These are phyloP conservation scores for Drosophila ficusphila DNA, from an alignment of 1,140 invertebrate species.

Conservation along the genomic window DNA sequence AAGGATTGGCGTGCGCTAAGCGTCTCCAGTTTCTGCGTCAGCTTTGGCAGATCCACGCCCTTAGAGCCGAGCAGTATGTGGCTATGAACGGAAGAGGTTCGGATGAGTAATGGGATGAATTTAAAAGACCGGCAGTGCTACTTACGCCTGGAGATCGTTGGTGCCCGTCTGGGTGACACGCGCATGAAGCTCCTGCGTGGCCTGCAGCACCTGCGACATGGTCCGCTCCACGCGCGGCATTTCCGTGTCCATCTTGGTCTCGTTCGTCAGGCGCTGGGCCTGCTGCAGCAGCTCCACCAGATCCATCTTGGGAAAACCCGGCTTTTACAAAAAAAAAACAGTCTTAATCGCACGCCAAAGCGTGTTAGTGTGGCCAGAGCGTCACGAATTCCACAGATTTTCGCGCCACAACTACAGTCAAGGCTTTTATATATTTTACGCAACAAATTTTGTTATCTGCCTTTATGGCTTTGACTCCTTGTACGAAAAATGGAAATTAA, in stretches of 20 bases:
- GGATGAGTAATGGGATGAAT: background rate
- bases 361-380: constrained; percentile 5
- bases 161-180: constrained; percentile 92
- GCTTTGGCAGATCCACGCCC: constrained; percentile 96
- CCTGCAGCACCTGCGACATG: constrained; percentile 95
- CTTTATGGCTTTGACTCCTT: too few species aligned
- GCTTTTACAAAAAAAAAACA: background rate
- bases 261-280: constrained; percentile 95
- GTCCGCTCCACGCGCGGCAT: constrained; percentile 95
- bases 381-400: background rate
- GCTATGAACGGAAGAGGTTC: constrained; percentile 86
- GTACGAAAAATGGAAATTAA: background rate
- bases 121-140: too few species aligned
- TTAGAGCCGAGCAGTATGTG: constrained; percentile 96
- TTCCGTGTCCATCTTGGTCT: constrained; percentile 93
- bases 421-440: too few species aligned
- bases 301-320: constrained; percentile 84
- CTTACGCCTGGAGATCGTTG: constrained; percentile 97
- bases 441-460: too few species aligned
- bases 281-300: constrained; percentile 94
- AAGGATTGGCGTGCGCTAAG: constrained; percentile 93
- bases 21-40: constrained; percentile 95
- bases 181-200: constrained; percentile 94
- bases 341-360: constrained; percentile 5
- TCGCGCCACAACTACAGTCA: background rate